Evolutionary conservation across 2,797 vertebrate genomes (phyloP).

Genomic region (Tympanoctomys barrerae): DNA sequence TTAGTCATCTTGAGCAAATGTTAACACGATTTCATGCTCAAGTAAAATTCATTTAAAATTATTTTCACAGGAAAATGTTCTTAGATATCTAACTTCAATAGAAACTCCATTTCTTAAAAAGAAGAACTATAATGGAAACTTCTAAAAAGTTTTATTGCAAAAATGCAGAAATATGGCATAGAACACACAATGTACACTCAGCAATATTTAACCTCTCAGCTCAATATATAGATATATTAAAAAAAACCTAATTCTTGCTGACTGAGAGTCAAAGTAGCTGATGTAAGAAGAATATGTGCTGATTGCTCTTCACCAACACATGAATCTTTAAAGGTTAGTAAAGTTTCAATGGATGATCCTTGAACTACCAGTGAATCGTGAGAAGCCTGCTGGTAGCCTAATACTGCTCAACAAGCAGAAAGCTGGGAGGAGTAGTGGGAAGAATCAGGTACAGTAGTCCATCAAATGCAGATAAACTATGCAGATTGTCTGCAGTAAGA

Average conservation of each 20-base stretch:
- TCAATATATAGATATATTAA: slow-evolving; percentile 60
- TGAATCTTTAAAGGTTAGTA: slow-evolving; percentile 54
- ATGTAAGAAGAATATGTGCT: slow-evolving; percentile 43
- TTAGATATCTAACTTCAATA: slow-evolving; percentile 51
- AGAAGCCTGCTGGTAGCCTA: slow-evolving; percentile 53
- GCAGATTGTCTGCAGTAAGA: slow-evolving; percentile 53
- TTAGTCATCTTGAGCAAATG: slow-evolving; percentile 36
- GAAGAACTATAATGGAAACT: slow-evolving; percentile 34
- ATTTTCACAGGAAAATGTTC: slow-evolving; percentile 31
- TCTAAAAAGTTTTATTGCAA: slow-evolving; percentile 52
- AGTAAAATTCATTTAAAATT: slow-evolving; percentile 63
- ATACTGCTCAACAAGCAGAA: slow-evolving; percentile 13
- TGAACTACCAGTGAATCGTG: slow-evolving; percentile 49
- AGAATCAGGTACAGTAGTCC: slow-evolving; percentile 23
- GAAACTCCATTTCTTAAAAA: slow-evolving; percentile 65
- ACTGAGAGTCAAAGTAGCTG: slow-evolving; percentile 55
- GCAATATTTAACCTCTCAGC: slow-evolving; percentile 59
- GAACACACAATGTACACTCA: background rate
- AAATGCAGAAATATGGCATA: slow-evolving; percentile 58
- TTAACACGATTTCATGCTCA: slow-evolving; percentile 28
- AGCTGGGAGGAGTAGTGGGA: background rate
- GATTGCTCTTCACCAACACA: slow-evolving; percentile 52
- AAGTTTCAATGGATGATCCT: slow-evolving; percentile 54
- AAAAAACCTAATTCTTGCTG: slow-evolving; percentile 60
- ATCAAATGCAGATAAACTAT: slow-evolving; percentile 64